Evolutionary conservation across 2,113 vertebrate genomes (phyloP).

Genomic region (Vimba vimba): DNA sequence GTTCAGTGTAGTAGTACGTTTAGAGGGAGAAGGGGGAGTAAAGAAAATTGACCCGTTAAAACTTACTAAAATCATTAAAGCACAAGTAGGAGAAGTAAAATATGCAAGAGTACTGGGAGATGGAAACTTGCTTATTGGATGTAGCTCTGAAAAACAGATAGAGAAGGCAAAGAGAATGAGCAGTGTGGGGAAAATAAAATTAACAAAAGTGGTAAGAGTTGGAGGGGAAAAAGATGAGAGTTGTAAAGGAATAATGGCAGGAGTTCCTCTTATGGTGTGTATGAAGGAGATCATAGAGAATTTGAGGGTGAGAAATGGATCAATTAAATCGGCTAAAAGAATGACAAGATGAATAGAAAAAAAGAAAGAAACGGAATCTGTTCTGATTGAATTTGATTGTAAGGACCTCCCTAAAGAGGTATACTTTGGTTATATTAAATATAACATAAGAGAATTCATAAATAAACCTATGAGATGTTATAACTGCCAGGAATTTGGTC

Average conservation of each 20-base stretch:
- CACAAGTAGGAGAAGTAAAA: background rate
- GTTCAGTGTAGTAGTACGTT: background rate
- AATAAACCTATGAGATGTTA: too few relatives aligned
- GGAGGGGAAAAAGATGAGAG: too few relatives aligned
- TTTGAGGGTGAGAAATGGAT: background rate
- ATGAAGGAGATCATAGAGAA: background rate
- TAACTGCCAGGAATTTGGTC: too few relatives aligned
- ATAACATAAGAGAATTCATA: too few relatives aligned
- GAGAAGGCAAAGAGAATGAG: constrained; percentile 1
- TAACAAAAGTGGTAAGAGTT: background rate
- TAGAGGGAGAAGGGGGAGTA: background rate
- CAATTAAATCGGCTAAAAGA: background rate
- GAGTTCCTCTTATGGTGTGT: too few relatives aligned
- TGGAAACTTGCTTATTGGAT: background rate
- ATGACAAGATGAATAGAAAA: background rate
- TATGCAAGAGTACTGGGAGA: too few relatives aligned
- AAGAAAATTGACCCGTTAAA: background rate
- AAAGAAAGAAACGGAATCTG: background rate
- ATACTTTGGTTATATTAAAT: too few relatives aligned
- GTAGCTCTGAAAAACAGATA: background rate
- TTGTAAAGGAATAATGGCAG: too few relatives aligned
- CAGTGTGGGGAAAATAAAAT: background rate
- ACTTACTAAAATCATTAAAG: background rate
- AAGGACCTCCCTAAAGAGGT: too few relatives aligned
- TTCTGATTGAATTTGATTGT: background rate